These are phyloP conservation scores for Stomatorhinus walkeri DNA, from an alignment of 2,797 vertebrate genomes.

Conservation along the genomic window DNA sequence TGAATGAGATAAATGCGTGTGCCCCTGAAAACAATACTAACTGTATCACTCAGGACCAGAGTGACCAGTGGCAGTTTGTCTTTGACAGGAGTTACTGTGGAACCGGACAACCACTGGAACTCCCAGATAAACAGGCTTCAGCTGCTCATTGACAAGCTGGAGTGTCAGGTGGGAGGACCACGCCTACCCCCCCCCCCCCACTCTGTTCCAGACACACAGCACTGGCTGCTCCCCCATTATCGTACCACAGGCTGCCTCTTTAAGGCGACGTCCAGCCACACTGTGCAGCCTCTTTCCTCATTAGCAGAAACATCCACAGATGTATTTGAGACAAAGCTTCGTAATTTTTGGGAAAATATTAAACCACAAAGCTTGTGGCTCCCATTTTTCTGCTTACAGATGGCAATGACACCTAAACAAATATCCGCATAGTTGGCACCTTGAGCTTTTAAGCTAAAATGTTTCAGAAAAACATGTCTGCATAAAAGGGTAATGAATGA, in stretches of 20 bases:
- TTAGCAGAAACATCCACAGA: not conserved
- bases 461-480: not conserved
- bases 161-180: constrained; percentile 68
- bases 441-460: not conserved
- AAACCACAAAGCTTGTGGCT: not conserved
- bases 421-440: not conserved
- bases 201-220: not conserved
- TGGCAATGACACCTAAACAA: not conserved
- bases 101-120: constrained; percentile 75
- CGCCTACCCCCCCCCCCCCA: too few species aligned
- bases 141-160: constrained; percentile 81
- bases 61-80: constrained; percentile 34
- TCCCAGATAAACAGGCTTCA: constrained; percentile 80
- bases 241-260: not conserved
- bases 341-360: not conserved
- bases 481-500: not conserved
- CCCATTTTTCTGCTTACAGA: not conserved
- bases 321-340: not conserved
- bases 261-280: not conserved
- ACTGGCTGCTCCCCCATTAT: not conserved
- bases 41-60: not conserved
- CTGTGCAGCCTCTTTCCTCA: not conserved
- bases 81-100: constrained; percentile 63
- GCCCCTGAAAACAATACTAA: not conserved
- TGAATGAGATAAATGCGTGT: not conserved